phyloP scores from a whole-genome alignment of 2,797 vertebrate species.

The Eleutherodactylus coqui region DNA sequence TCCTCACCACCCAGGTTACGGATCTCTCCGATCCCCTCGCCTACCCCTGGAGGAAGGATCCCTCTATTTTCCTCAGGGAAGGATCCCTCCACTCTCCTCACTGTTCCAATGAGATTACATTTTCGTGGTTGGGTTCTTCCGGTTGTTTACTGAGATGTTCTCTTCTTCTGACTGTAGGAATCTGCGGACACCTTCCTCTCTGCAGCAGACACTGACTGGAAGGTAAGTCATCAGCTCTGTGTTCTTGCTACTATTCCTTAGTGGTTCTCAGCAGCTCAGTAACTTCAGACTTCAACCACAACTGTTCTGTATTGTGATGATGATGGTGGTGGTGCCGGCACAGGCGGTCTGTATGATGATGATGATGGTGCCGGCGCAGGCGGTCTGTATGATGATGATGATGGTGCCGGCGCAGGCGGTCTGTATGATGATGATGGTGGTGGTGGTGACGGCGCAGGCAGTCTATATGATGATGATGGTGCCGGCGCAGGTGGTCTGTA shows the following conservation, averaged over 20 bases:
- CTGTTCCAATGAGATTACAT: no score
- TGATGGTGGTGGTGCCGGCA: no score
- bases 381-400: neutral
- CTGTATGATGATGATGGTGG: neutral
- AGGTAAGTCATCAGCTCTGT: conserved; percentile 72
- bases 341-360: no score
- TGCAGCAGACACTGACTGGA: conserved; percentile 79
- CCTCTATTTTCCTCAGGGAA: neutral
- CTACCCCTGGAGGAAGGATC: neutral
- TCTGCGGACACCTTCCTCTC: conserved; percentile 78
- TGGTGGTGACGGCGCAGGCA: no score
- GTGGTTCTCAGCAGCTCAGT: neutral
- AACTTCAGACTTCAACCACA: no score
- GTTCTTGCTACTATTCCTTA: neutral
- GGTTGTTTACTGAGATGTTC: neutral
- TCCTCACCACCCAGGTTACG: neutral
- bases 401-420: no score
- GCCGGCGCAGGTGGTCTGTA: neutral
- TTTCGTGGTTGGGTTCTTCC: no score
- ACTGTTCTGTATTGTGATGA: no score
- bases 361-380: neutral
- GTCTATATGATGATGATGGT: neutral
- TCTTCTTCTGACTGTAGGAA: conserved; percentile 71
- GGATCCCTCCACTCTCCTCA: neutral
- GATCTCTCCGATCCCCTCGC: neutral